phyloP scores from a whole-genome alignment of 1,140 invertebrate species.

The Sitobion miscanthi region DNA sequence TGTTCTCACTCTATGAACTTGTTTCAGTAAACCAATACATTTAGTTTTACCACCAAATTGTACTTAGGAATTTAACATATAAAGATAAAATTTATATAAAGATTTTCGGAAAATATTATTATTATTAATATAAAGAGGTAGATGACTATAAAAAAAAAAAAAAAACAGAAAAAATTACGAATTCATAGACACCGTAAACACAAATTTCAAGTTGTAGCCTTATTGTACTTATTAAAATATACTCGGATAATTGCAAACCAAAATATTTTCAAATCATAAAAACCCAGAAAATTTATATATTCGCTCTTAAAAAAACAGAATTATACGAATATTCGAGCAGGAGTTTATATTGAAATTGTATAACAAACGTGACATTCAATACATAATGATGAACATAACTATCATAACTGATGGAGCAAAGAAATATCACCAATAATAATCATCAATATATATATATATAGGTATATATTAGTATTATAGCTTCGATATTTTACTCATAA shows the following conservation, averaged over 20 bases:
- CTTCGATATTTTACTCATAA: background rate
- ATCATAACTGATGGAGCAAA: background rate
- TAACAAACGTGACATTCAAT: background rate
- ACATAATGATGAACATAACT: background rate
- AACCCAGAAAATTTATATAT: background rate
- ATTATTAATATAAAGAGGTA: too few species aligned
- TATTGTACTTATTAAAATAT: background rate
- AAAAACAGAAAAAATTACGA: too few species aligned
- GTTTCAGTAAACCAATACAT: too few species aligned
- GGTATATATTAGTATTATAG: background rate
- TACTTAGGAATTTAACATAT: too few species aligned
- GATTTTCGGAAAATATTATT: too few species aligned
- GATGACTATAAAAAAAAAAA: too few species aligned
- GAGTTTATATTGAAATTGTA: background rate
- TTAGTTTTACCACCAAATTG: too few species aligned
- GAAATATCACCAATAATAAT: conserved; percentile 18
- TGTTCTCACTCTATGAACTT: too few species aligned
- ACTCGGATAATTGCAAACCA: background rate
- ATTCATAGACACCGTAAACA: too few species aligned
- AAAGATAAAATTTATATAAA: too few species aligned
- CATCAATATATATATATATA: background rate
- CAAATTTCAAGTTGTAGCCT: too few species aligned
- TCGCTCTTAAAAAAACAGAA: background rate
- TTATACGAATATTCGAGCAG: background rate
- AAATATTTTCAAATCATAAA: background rate